Percentiles rank a stretch among this genome's conserved stretches.
Evolutionary conservation across 2,888 invertebrate species (phyloP).

Genomic region (Drosophila subquinaria): DNA sequence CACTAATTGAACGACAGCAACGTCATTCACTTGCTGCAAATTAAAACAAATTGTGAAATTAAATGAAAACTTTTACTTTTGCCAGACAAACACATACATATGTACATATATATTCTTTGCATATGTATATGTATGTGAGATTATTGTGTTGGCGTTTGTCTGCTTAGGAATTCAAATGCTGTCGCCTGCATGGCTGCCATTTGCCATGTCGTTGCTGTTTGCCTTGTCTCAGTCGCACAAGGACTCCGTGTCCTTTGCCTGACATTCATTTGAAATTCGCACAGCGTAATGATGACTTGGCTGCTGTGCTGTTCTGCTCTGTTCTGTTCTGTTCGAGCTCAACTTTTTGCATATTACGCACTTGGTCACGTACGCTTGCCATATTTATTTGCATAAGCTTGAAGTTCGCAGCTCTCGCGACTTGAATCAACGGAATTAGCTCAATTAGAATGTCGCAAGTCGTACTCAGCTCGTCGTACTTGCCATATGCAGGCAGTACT

Average conservation of each 20-base stretch:
- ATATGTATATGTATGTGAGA: background rate
- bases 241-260: conserved; percentile 68
- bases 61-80: conserved; percentile 74
- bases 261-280: conserved; percentile 79
- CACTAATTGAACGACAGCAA: conserved; percentile 56
- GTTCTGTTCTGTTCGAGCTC: conserved; percentile 38
- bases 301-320: conserved; percentile 35
- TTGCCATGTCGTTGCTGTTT: conserved; percentile 31
- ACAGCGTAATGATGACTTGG: conserved; percentile 68
- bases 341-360: conserved; percentile 80
- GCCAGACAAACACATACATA: conserved; percentile 39
- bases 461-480: conserved; percentile 31
- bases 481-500: conserved; percentile 29
- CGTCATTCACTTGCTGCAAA: conserved; percentile 55
- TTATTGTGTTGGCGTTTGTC: conserved; percentile 24
- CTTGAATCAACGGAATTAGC: conserved; percentile 63
- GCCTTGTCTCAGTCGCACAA: conserved; percentile 65
- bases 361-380: conserved; percentile 73
- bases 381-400: conserved; percentile 78
- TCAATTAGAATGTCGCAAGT: conserved; percentile 57
- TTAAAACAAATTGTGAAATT: conserved; percentile 80
- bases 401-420: conserved; percentile 41
- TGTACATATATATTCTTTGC: background rate
- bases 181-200: conserved; percentile 63
- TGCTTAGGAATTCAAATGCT: conserved; percentile 74